Evolutionary conservation across 1,140 invertebrate species (phyloP), one percentile per base, ranked within the genome.

Genomic region (Steinernema khuongi): DNA sequence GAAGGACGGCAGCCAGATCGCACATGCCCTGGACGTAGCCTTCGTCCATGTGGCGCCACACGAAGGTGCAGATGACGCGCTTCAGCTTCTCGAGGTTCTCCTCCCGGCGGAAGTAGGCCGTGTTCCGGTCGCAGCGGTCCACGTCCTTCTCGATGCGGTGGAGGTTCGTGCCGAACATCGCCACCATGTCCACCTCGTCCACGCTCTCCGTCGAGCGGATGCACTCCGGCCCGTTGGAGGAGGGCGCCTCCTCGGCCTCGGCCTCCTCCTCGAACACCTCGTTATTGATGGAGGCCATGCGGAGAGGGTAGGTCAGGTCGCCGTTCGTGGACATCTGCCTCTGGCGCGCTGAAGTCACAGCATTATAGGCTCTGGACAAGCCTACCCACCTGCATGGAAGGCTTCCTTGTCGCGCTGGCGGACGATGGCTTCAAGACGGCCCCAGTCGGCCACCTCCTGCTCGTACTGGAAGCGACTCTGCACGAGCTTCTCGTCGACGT

Each of bases 81-180:
- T 93, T 88, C n/a, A 97, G 86, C 86, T 94, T 95, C 76, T 96
- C 93, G 76, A 97, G 87, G 88, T 97, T 96, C 73, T 91, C 90
- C 41, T 90, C 89, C 17, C 89, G 90, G 1, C 87, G 88, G 86
- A 96, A 96, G 86, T 95, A 96, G 86, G 90, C 91, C 85, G 94
- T 94, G 85, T 94, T 95, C 70, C 94, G 87, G 87, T 97, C 94
- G 87, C 94, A 97, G 73, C 94, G 87, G 85, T 94, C 92, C 1
- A 96, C 94, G 86, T 97, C 94, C 86, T 97, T 97, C 84, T 97
- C 94, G 76, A 97, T 96, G 28, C 94, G 89, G 86, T 96, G 94
- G 0, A 96, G 85, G 86, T 96, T 96, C 26, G 94, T 85, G 0
- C 92, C 92, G 81, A 96, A 96, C 70, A 89, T 90, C 80, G 95